Conservation (phyloP, 2,797 vertebrate species). For the Pseudocheirus occidentalis region DNA sequence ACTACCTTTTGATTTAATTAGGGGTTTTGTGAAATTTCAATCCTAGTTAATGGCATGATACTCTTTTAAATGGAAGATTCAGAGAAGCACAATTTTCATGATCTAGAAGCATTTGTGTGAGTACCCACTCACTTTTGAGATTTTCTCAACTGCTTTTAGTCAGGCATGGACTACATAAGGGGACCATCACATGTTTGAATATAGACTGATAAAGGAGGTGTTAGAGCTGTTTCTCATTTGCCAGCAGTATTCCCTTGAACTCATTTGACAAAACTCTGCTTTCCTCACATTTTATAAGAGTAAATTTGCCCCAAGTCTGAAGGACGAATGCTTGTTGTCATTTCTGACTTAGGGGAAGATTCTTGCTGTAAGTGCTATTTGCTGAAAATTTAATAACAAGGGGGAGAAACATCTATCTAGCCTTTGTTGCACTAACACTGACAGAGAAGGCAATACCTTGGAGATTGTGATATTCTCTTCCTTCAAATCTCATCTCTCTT, state of each 20-base stretch:
- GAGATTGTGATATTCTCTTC: neutral
- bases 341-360: neutral
- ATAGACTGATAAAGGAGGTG: constrained; percentile 41
- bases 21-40: constrained; percentile 60
- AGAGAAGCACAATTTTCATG: constrained; percentile 14
- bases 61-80: constrained; percentile 63
- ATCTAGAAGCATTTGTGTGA: constrained; percentile 5
- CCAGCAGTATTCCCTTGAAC: constrained; percentile 53
- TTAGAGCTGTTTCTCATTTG: constrained; percentile 60
- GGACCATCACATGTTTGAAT: constrained; percentile 46
- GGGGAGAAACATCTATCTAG: neutral
- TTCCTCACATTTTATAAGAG: constrained; percentile 47
- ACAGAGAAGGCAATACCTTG: neutral
- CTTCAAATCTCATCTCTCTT: constrained; percentile 19
- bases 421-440: neutral
- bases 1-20: constrained; percentile 56
- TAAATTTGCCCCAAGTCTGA: constrained; percentile 36
- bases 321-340: neutral
- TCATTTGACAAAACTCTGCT: constrained; percentile 34
- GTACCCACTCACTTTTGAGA: neutral
- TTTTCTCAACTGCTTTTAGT: constrained; percentile 27
- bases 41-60: constrained; percentile 57
- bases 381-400: neutral
- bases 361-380: neutral
- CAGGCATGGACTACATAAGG: constrained; percentile 20